Conservation (phyloP, 2,113 vertebrate genomes). For the Marmota monax region DNA sequence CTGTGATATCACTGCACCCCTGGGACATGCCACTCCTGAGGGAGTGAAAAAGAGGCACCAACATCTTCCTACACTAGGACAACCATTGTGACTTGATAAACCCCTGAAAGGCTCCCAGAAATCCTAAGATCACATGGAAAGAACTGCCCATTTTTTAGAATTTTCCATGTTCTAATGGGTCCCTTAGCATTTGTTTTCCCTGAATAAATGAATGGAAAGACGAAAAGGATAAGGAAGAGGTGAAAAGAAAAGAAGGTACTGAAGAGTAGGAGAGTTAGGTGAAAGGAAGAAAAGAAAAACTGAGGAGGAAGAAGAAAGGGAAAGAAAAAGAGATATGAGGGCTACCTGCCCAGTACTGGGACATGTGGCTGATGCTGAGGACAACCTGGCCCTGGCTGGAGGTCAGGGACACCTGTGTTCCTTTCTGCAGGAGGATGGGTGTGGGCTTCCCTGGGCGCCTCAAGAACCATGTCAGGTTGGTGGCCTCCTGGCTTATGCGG, state of each 20-base stretch:
- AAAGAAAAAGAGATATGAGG: not conserved
- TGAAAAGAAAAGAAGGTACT: not conserved
- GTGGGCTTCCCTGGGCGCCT: not conserved
- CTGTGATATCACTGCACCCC: no score
- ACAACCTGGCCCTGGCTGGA: not conserved
- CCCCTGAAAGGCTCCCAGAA: not conserved
- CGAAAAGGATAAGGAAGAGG: not conserved
- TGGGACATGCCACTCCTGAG: not conserved
- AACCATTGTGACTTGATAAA: not conserved
- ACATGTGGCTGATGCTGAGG: slow-evolving; percentile 69
- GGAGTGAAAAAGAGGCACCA: not conserved
- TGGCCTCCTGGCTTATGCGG: not conserved
- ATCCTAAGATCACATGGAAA: not conserved
- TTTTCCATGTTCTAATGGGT: not conserved
- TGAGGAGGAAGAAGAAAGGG: not conserved
- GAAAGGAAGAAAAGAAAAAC: no score
- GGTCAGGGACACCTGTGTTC: slow-evolving; percentile 62
- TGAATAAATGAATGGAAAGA: not conserved
- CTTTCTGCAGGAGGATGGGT: slow-evolving; percentile 33
- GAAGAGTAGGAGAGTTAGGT: no score
- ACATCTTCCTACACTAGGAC: not conserved
- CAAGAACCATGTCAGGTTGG: slow-evolving; percentile 72
- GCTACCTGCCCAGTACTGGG: slow-evolving; percentile 81
- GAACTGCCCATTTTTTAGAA: not conserved
- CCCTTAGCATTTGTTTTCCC: not conserved